Conservation (phyloP, 2,113 vertebrate genomes). For the Hydropotes inermis region DNA sequence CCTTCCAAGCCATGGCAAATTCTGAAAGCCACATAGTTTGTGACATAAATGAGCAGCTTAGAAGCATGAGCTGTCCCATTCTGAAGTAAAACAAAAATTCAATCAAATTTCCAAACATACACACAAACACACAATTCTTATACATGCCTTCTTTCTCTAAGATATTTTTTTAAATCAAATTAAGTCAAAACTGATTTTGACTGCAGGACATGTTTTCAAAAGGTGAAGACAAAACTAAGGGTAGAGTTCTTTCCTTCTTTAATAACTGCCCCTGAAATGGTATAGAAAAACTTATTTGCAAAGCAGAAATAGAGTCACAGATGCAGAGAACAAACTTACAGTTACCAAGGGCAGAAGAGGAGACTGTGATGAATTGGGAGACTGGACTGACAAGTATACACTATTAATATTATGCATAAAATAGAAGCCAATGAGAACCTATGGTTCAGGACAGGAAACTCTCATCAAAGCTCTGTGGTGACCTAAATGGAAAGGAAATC, state of each 20-base stretch:
- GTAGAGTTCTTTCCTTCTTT: neutral
- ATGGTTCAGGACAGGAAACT: neutral
- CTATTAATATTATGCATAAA: neutral
- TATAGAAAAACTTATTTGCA: neutral
- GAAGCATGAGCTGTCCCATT: neutral
- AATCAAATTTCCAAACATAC: neutral
- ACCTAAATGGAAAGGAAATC: neutral
- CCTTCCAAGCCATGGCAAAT: neutral
- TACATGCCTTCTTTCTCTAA: neutral
- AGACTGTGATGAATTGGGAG: neutral
- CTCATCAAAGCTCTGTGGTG: neutral
- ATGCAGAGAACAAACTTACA: neutral
- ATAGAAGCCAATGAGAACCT: neutral
- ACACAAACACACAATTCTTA: neutral
- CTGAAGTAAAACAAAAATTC: neutral
- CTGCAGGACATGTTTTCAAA: neutral
- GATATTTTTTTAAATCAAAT: neutral
- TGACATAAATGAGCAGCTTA: neutral
- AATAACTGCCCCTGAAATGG: neutral
- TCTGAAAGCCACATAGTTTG: neutral
- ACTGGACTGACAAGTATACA: neutral
- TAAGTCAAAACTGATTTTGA: constrained; percentile 3
- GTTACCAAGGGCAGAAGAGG: neutral
- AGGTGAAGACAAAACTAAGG: neutral
- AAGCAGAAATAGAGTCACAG: neutral